Conservation (phyloP, 2,113 vertebrate genomes). For the Sprattus sprattus region DNA sequence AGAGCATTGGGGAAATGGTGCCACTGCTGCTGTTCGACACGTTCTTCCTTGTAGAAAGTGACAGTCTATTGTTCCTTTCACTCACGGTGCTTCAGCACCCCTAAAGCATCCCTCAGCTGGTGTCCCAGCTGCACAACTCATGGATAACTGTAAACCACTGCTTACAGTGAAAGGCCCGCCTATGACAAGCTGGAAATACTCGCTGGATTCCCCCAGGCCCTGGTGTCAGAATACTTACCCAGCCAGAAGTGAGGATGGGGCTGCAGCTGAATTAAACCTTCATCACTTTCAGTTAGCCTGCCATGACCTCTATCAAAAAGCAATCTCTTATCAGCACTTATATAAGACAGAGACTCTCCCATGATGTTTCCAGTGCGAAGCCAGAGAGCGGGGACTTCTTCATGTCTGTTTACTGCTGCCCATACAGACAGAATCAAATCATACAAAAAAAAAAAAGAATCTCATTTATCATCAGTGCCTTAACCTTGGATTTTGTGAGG, state of each 20-base stretch:
- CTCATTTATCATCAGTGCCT: neutral
- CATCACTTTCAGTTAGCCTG: neutral
- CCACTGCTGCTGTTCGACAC: neutral
- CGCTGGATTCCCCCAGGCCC: no score
- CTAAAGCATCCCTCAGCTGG: no score
- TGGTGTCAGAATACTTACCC: neutral
- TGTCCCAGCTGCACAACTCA: neutral
- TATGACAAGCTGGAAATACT: no score
- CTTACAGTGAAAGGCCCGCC: no score
- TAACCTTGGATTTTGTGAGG: slow-evolving; percentile 3
- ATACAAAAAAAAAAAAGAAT: neutral
- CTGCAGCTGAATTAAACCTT: neutral
- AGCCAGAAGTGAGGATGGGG: neutral
- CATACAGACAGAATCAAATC: neutral
- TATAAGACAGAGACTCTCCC: neutral
- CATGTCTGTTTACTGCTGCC: neutral
- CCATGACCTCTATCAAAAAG: neutral
- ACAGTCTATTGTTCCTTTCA: neutral
- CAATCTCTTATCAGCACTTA: neutral
- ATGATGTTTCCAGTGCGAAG: neutral
- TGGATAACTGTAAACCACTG: neutral
- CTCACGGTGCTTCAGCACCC: neutral
- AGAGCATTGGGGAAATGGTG: neutral
- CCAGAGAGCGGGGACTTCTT: neutral
- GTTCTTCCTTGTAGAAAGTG: no score